Evolutionary conservation across 2,797 vertebrate species (phyloP), one percentile per base, ranked within the genome.

Genomic region (Phalloptychus januarius): DNA sequence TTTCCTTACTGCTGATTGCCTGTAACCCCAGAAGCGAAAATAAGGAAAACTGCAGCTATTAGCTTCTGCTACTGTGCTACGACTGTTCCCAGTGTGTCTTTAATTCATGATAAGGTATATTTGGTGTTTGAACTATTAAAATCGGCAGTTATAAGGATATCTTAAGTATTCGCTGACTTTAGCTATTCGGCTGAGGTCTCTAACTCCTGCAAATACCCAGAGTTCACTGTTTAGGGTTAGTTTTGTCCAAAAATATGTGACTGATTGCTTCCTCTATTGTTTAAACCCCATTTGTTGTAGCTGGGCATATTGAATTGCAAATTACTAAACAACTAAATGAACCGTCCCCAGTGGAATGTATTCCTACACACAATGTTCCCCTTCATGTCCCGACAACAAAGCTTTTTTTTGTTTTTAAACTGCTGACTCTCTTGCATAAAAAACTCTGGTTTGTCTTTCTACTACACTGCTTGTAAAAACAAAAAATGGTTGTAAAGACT

Each of bases 381-480:
- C 80, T 84, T 92, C 87, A 88, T 90, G 84, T 86, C 91, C 93
- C 74, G 75, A 40, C 67, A 89, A 94, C 90, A 95, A 87, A 87
- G 85, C 42, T 77, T 16, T 74, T 76, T 86, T 81, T 75, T 92
- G 88, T 95, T 83, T 89, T 81, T 84, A 58, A 54, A 77, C 88
- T 88, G 56, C 85, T 85, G 85, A 80, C 82, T 40, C 80, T 85
- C 69, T 56, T 25, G 28, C 73, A 73, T 78, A 83, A 33, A 33
- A 33, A 25, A 65, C 72, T 69, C 70, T 76, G 18, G 76, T 67
- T 23, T 54, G 12, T 71, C 56, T 28, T 45, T 44, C 78, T 54
- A 67, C 25, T 0, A 6, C 12, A 72, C 50, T 50, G 48, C 45
- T 61, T 11, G 28, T 5, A 46, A 72, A 69, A 8, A 40, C 10